Base-by-base conservation (phyloP, 2,888 invertebrate species). In the Nomada fabriciana region DNA sequence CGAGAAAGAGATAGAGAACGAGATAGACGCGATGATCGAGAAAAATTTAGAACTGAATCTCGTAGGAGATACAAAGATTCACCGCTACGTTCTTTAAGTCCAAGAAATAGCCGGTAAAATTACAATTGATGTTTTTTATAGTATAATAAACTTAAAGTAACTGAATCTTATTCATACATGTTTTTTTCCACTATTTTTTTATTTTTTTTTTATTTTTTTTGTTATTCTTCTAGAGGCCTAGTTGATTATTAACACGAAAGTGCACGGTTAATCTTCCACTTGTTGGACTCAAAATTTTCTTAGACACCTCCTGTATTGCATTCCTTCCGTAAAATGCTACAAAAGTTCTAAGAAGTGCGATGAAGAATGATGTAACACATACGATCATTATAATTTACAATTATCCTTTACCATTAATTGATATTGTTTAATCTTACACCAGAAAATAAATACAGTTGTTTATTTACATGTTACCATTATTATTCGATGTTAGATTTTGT, bases 1-100 rank as follows among this genome's bases (percentile, higher is more conserved):
- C 82, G 86, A 29, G 92, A 91, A 42, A 87, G 90, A 47, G 89
- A 89, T 2, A 89, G 88, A 61, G 88, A 88, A 61, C 88, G 91
- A 72, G 91, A 92, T 59, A 90, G 91, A 65, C 89, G 93, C 36
- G 91, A 91, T 20, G 93, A 94, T 76, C 91, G 93, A 55, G 92
- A 93, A 57, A 93, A 91, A 65, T 89, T 82, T 89, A 91, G 91
- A 74, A 91, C 90, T 60, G 92, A 91, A 64, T 89, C 90, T 29
- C 89, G 92, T 25, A 89, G 91, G 83, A 86, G 92, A 78, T 90
- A 92, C 71, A 89, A 92, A 84, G 91, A 93, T 70, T 91, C 91
- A 23, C 91, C 93, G 5, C 85, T 91, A 65, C 91, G 91, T 60
- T 91, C 93, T 79, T 87, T 91, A 63, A 93, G 93, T 85, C 93